Percentiles rank a stretch among this genome's conserved stretches.
These are phyloP conservation scores for Strongylocentrotus purpuratus DNA, from an alignment of 35 echinoderm and acorn worm species.

Conservation along the genomic window DNA sequence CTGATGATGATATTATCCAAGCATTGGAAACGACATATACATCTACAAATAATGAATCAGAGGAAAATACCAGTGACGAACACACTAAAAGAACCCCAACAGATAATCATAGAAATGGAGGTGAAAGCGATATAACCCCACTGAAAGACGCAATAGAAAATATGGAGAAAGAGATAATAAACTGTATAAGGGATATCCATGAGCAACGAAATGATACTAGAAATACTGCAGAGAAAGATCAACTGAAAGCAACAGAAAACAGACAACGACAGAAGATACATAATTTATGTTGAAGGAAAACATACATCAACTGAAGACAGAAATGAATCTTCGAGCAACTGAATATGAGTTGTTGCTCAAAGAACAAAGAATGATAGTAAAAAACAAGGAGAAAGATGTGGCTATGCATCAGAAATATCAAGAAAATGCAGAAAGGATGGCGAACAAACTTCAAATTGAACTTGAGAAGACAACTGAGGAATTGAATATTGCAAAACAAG, in stretches of 20 bases:
- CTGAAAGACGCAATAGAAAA: neutral
- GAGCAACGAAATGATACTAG: neutral
- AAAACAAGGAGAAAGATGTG: neutral
- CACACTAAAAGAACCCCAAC: neutral
- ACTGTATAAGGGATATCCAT: neutral
- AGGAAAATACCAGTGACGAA: no score
- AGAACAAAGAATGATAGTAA: neutral
- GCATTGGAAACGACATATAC: neutral
- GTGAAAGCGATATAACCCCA: neutral
- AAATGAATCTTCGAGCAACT: neutral
- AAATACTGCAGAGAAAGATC: neutral
- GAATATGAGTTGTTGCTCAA: neutral
- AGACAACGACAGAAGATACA: neutral
- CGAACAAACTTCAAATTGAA: no score
- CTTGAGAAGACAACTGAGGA: no score
- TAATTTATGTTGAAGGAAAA: neutral
- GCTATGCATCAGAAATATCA: no score
- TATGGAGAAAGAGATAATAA: neutral
- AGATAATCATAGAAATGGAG: neutral
- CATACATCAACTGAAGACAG: neutral
- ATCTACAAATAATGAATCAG: no score
- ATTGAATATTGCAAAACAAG: no score
- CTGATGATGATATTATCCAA: neutral
- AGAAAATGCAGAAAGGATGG: no score
- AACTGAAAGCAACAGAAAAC: neutral